phyloP scores from a whole-genome alignment of 2,113 vertebrate genomes.

The Nansenia antarctica region DNA sequence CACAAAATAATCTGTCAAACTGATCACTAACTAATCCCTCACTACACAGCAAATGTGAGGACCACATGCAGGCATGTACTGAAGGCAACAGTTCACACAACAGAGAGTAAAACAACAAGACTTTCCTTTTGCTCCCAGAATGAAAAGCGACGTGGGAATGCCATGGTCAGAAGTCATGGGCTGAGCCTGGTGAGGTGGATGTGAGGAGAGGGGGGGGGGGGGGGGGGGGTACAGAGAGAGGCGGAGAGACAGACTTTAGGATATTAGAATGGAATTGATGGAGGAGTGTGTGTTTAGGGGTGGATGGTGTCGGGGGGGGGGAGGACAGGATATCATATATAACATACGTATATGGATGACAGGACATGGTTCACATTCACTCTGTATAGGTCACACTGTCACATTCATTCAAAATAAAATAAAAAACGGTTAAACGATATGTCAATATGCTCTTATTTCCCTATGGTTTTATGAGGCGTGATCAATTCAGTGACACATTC shows the following conservation, averaged over 20 bases:
- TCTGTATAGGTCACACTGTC: background rate
- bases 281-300: constrained; percentile 31
- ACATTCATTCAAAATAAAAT: background rate
- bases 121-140: constrained; percentile 99
- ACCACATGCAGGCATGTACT: constrained; percentile 11
- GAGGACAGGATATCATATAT: constrained; percentile 32
- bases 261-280: constrained; percentile 24
- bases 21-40: background rate
- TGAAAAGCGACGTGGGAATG: constrained; percentile 93
- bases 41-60: constrained; percentile 1
- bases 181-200: constrained; percentile 51
- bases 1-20: background rate
- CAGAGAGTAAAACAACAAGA: constrained; percentile 63
- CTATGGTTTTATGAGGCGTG: background rate
- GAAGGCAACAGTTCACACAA: background rate
- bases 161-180: constrained; percentile 84
- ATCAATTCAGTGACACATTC: background rate
- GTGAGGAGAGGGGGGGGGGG: constrained; percentile 26
- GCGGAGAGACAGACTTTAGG: constrained; percentile 5
- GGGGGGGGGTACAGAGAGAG: background rate
- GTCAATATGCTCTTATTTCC: background rate
- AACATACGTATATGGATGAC: background rate
- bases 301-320: background rate
- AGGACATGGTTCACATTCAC: background rate
- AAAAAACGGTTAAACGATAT: background rate